Percentiles rank a stretch among this genome's conserved stretches.
phyloP scores from a whole-genome alignment of 1,140 invertebrate genomes.

The Neuroterus valhalla region DNA sequence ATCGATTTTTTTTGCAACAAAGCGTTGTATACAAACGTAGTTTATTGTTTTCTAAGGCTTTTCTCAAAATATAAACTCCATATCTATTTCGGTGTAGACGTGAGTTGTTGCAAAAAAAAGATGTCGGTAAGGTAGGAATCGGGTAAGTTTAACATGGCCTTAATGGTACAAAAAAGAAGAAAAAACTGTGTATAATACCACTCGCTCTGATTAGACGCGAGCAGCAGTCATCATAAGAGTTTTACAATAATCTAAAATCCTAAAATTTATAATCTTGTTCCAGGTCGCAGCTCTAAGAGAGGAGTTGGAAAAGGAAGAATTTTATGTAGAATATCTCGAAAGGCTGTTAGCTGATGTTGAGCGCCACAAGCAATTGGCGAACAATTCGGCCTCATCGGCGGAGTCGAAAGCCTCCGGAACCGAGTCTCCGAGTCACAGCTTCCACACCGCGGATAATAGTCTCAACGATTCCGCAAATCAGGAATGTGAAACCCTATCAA shows the following conservation, averaged over 20 bases:
- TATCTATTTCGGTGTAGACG: too few relatives aligned
- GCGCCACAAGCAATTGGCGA: conserved; percentile 78
- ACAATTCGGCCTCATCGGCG: conserved; percentile 47
- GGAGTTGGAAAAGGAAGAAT: conserved; percentile 91
- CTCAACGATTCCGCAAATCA: conserved; percentile 48
- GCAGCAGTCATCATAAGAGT: too few relatives aligned
- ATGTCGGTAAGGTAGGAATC: too few relatives aligned
- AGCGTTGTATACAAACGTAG: too few relatives aligned
- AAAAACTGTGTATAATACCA: too few relatives aligned
- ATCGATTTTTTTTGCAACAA: too few relatives aligned
- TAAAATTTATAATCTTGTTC: conserved; percentile 15
- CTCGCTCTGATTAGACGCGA: too few relatives aligned
- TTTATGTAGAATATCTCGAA: conserved; percentile 92
- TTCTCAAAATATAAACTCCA: too few relatives aligned
- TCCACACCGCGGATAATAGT: conserved; percentile 56
- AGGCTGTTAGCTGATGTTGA: conserved; percentile 87
- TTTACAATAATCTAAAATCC: background rate
- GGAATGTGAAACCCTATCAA: conserved; percentile 51
- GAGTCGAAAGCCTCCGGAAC: conserved; percentile 50
- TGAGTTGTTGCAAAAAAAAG: too few relatives aligned
- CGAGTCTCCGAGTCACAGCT: conserved; percentile 55
- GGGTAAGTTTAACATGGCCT: too few relatives aligned
- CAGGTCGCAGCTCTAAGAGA: conserved; percentile 84
- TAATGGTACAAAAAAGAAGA: too few relatives aligned
- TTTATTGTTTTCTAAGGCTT: too few relatives aligned